Conservation (phyloP, 2,888 invertebrate genomes). For the Caenorhabditis macrosperma region DNA sequence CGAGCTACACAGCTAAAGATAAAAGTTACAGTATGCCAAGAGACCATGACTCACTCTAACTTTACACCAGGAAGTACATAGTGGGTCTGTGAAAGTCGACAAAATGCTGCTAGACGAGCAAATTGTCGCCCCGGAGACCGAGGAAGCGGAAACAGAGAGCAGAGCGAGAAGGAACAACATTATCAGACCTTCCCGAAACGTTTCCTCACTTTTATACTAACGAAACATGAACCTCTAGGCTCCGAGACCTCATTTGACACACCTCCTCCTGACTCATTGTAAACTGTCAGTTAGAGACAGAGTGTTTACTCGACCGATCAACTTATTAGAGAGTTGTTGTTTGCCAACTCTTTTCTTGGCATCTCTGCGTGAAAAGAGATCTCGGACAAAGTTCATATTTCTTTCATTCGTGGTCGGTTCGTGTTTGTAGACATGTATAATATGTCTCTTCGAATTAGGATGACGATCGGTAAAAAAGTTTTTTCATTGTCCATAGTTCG, state of each 20-base stretch:
- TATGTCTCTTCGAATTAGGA: too few species aligned
- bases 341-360: conserved; percentile 42
- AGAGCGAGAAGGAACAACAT: background rate
- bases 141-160: background rate
- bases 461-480: too few species aligned
- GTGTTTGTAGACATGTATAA: too few species aligned
- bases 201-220: background rate
- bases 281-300: background rate
- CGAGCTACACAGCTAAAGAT: conserved; percentile 40
- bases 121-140: conserved; percentile 7
- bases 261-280: conserved; percentile 31
- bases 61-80: conserved; percentile 59
- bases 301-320: conserved; percentile 37
- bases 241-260: conserved; percentile 17
- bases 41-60: conserved; percentile 35
- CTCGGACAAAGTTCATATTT: conserved; percentile 44
- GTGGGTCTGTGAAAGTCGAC: conserved; percentile 48
- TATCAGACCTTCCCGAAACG: background rate
- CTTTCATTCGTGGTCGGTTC: background rate
- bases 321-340: conserved; percentile 21
- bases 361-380: conserved; percentile 14
- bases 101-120: conserved; percentile 45
- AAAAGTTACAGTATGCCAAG: background rate
- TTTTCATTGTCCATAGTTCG: background rate
- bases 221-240: background rate